phyloP scores from a whole-genome alignment of 2,797 vertebrate genomes.

The Chelon labrosus region DNA sequence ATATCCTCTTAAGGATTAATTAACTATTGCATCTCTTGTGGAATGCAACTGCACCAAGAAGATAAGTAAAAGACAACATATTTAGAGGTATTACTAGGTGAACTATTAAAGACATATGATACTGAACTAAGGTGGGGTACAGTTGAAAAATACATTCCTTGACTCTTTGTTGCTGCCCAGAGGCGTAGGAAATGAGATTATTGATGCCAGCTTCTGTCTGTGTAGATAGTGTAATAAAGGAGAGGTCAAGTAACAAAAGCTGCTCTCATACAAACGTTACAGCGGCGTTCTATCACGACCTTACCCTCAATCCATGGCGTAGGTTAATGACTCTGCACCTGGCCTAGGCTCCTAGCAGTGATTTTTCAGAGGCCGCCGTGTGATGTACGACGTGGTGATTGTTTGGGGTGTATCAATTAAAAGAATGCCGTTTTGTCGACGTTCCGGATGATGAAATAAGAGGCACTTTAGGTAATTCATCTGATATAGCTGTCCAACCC shows the following conservation, averaged over 20 bases:
- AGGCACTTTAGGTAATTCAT: conserved; percentile 98
- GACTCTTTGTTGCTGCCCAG: conserved; percentile 41
- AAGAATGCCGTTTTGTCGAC: conserved; percentile 90
- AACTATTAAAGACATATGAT: conserved; percentile 19
- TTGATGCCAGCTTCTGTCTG: conserved; percentile 73
- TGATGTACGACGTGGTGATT: conserved; percentile 92
- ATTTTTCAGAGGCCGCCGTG: conserved; percentile 86
- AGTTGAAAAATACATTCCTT: conserved; percentile 51
- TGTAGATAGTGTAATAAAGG: conserved; percentile 71
- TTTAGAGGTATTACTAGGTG: conserved; percentile 1
- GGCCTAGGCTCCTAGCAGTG: conserved; percentile 85
- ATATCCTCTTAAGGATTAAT: too few species aligned
- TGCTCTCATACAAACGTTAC: conserved; percentile 63
- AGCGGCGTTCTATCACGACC: conserved; percentile 71
- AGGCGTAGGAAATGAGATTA: conserved; percentile 71
- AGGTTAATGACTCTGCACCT: conserved; percentile 89
- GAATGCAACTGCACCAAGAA: conserved; percentile 11
- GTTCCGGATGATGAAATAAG: conserved; percentile 96
- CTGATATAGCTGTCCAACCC: conserved; percentile 93
- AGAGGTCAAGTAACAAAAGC: conserved; percentile 78
- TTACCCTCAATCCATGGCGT: conserved; percentile 62
- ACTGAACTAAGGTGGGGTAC: conserved; percentile 22
- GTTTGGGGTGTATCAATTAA: conserved; percentile 93
- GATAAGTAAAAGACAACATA: neutral
- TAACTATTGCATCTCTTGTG: neutral